Base-by-base conservation (phyloP, 2,113 vertebrate species). In the Dromas ardeola region DNA sequence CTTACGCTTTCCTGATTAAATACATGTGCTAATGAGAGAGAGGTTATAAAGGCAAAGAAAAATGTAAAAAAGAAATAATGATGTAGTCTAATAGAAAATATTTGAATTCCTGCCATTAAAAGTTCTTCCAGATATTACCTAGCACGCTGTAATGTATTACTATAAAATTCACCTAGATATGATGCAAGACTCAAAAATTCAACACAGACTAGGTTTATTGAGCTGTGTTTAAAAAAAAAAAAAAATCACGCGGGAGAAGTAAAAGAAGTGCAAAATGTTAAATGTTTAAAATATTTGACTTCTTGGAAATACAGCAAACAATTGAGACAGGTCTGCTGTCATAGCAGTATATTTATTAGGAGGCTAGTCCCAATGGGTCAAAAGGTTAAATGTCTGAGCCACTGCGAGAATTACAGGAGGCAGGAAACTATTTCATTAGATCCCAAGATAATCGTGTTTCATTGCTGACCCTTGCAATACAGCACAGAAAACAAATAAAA, bases 321-420 rank as follows among this genome's bases (percentile, higher is more conserved):
- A 77, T 10, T 3, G 2, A 91, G 81, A 90, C 25, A 88, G 81
- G 36, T 47, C 49, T 93, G 85, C 93, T 95, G 76, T 71, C 32
- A 1, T 66, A 55, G 92, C 88, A 93, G 71, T 77, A 25, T 74
- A 90, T 92, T 96, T 96, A 92, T 90, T 55, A 70, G 52, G 67
- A 92, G 13, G 50, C 52, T 26, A 81, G 55, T 53, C 82, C 79
- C 56, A 50, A 6, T 6, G n/a, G 85, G 76, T 95, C 92, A 93
- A 94, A 97, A 94, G 90, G 95, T 81, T 59, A 93, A 90, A 95
- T 86, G 90, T 90, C 96, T 94, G 93, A 90, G 76, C 74, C 87
- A 50, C 81, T 58, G 82, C 0, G 7, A 97, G 71, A 88, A 93
- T 92, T 88, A 95, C 74, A 95, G 79, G 43, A 92, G 88, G 63